phyloP scores from a whole-genome alignment of 2,888 invertebrate species.

The Icerya purchasi region DNA sequence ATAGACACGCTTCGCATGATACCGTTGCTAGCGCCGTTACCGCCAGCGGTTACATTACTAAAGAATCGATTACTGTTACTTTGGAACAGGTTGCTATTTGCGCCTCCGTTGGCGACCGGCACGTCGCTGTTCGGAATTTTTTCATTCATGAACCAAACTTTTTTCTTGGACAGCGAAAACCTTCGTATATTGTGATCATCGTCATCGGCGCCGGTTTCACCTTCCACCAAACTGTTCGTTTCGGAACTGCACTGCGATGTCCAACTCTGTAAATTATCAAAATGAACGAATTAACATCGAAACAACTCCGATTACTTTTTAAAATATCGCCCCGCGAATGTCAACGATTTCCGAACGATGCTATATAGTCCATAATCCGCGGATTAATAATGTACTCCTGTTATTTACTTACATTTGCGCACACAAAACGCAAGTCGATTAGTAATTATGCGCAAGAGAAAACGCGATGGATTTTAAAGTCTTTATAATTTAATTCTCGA shows the following conservation, averaged over 20 bases:
- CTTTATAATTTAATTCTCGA: too few species aligned
- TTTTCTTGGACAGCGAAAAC: conserved; percentile 1
- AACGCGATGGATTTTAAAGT: too few species aligned
- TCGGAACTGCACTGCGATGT: neutral
- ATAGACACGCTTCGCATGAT: conserved; percentile 12
- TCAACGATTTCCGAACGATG: too few species aligned
- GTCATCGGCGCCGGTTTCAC: conserved; percentile 4
- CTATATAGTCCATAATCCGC: too few species aligned
- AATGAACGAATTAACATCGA: too few species aligned
- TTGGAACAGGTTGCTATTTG: neutral
- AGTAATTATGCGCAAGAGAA: too few species aligned
- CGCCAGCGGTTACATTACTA: too few species aligned
- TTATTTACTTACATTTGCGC: too few species aligned
- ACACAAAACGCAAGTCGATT: too few species aligned
- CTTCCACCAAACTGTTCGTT: conserved; percentile 6
- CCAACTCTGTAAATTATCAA: neutral
- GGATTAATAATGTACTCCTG: too few species aligned
- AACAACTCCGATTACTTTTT: too few species aligned
- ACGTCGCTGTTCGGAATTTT: neutral
- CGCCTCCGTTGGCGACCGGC: neutral
- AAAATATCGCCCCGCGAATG: too few species aligned
- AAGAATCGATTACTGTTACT: neutral
- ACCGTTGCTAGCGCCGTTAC: neutral
- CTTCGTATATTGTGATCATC: conserved; percentile 5
- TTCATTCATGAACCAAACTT: neutral